phyloP scores from a whole-genome alignment of 2,888 invertebrate genomes.

The Helleia helle region DNA sequence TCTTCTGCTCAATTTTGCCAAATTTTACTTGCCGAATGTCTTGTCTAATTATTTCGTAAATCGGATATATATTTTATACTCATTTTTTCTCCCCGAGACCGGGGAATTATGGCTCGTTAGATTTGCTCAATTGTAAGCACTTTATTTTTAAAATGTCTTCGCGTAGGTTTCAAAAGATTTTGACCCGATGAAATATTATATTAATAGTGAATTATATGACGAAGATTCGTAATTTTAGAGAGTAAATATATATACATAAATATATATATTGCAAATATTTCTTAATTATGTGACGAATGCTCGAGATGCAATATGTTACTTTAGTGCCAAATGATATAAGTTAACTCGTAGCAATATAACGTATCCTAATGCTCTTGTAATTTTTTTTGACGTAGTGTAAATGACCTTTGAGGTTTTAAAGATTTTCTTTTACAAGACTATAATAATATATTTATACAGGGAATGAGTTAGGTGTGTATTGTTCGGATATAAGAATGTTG shows the following conservation, averaged over 20 bases:
- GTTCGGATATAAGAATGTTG: constrained; percentile 66
- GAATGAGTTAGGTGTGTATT: constrained; percentile 70
- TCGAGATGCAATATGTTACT: constrained; percentile 73
- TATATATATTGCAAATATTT: constrained; percentile 32
- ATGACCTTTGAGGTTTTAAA: constrained; percentile 69
- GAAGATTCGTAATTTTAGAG: constrained; percentile 45
- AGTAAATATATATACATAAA: constrained; percentile 18
- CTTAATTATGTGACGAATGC: constrained; percentile 57
- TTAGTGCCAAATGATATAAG: constrained; percentile 75
- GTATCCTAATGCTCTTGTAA: constrained; percentile 71
- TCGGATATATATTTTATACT: constrained; percentile 25
- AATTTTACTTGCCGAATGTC: constrained; percentile 70
- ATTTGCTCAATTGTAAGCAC: constrained; percentile 60
- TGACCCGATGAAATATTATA: constrained; percentile 53
- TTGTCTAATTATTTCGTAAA: constrained; percentile 52
- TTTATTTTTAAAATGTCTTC: constrained; percentile 42
- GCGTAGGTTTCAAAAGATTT: constrained; percentile 31
- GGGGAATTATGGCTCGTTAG: constrained; percentile 21
- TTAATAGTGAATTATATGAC: constrained; percentile 43
- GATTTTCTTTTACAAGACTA: constrained; percentile 73
- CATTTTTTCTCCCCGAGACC: constrained; percentile 29
- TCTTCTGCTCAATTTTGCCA: constrained; percentile 74
- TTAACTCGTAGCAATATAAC: constrained; percentile 72
- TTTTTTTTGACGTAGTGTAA: constrained; percentile 70
- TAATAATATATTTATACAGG: constrained; percentile 69